Conservation (phyloP, 2,888 invertebrate species). For the Scaptomyza cyrtandrae region DNA sequence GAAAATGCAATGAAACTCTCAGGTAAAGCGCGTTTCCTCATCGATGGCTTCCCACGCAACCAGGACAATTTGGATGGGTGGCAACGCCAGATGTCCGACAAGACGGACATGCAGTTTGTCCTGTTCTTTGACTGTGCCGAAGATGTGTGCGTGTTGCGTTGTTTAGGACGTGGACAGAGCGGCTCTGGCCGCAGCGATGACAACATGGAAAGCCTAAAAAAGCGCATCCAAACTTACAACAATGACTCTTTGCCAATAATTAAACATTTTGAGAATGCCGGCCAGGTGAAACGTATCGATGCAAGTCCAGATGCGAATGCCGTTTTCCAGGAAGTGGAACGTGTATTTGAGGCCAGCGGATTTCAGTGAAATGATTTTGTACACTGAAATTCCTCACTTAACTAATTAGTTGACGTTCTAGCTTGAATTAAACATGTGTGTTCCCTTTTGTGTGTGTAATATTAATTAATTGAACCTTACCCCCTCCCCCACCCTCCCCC, state of each 20-base stretch:
- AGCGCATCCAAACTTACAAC: constrained; percentile 93
- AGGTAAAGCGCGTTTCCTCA: constrained; percentile 91
- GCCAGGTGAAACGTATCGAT: constrained; percentile 91
- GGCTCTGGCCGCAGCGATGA: constrained; percentile 98
- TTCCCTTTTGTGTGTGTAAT: constrained; percentile 34
- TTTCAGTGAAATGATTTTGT: constrained; percentile 64
- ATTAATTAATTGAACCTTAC: constrained; percentile 40
- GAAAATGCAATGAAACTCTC: constrained; percentile 90
- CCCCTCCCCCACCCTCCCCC: constrained; percentile 14
- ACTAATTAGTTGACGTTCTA: constrained; percentile 19
- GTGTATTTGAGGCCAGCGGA: constrained; percentile 83
- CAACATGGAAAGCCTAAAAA: constrained; percentile 93
- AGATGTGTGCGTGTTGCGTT: constrained; percentile 93
- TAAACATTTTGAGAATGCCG: constrained; percentile 89
- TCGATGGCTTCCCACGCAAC: constrained; percentile 99
- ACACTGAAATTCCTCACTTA: constrained; percentile 33
- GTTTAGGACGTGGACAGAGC: constrained; percentile 93
- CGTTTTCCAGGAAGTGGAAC: constrained; percentile 88
- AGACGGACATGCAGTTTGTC: constrained; percentile 93
- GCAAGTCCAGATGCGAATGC: constrained; percentile 88
- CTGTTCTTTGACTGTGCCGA: constrained; percentile 96
- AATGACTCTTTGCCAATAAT: constrained; percentile 96
- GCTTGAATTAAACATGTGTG: constrained; percentile 29
- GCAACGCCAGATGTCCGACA: constrained; percentile 92
- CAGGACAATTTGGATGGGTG: constrained; percentile 98